These are phyloP conservation scores for Nixonia krombeini DNA, from an alignment of 1,140 invertebrate genomes.

Conservation along the genomic window DNA sequence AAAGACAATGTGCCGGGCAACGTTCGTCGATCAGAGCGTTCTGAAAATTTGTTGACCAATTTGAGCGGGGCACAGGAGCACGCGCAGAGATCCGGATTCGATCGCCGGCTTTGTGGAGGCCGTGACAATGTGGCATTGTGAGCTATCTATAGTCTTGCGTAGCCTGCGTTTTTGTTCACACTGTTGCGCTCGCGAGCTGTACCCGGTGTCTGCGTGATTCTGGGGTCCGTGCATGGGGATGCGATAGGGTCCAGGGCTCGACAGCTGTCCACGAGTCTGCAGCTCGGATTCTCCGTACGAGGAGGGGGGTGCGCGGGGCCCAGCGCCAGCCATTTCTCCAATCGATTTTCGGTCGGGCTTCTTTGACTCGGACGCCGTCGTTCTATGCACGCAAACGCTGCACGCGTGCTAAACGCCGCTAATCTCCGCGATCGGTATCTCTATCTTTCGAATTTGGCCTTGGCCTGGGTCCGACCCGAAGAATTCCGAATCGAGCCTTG, in stretches of 20 bases:
- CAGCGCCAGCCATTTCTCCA: not conserved
- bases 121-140: conserved; percentile 63
- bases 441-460: not conserved
- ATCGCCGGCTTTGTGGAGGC: conserved; percentile 49
- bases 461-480: not conserved
- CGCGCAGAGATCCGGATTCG: not conserved
- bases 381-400: conserved; percentile 6
- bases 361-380: conserved; percentile 3
- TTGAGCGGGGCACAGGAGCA: not conserved
- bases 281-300: conserved; percentile 18
- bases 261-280: conserved; percentile 50
- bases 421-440: conserved; percentile 7
- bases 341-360: conserved; percentile 24
- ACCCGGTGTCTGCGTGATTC: conserved; percentile 17
- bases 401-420: conserved; percentile 21
- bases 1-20: too few relatives aligned
- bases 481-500: not conserved
- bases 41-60: not conserved
- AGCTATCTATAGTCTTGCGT: conserved; percentile 53
- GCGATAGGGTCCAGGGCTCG: conserved; percentile 25
- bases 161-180: conserved; percentile 52
- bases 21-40: too few relatives aligned
- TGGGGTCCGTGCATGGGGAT: conserved; percentile 20
- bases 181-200: conserved; percentile 28
- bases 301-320: conserved; percentile 28